Conservation (phyloP, 30 jellyfish, hydroid and myxozoan genomes). For the Aurelia aurita complex sp. Pacific region DNA sequence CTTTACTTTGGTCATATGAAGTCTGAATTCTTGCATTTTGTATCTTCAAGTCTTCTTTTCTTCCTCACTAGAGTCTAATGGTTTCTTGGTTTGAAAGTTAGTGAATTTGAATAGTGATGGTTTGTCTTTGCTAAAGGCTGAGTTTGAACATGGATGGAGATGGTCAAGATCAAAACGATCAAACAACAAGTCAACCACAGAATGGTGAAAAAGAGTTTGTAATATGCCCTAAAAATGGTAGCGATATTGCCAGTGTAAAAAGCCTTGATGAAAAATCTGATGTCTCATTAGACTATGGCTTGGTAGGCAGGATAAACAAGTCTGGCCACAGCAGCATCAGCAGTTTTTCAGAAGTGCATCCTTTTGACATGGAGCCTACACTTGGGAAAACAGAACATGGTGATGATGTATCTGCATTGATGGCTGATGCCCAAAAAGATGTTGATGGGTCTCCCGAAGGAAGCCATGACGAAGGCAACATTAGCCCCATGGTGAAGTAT, state of each 20-base stretch:
- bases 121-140: too few relatives aligned
- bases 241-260: slow-evolving; percentile 68
- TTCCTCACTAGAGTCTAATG: too few relatives aligned
- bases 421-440: slow-evolving; percentile 97
- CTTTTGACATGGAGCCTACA: slow-evolving; percentile 78
- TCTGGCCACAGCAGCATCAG: slow-evolving; percentile 81
- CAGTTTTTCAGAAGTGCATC: slow-evolving; percentile 76
- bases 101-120: too few relatives aligned
- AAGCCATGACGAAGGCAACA: not conserved
- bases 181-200: not conserved
- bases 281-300: slow-evolving; percentile 35
- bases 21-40: too few relatives aligned
- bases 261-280: slow-evolving; percentile 76
- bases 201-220: slow-evolving; percentile 51
- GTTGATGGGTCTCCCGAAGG: slow-evolving; percentile 18
- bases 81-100: too few relatives aligned
- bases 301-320: slow-evolving; percentile 42
- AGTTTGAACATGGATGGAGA: not conserved
- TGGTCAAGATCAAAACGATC: slow-evolving; percentile 7
- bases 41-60: too few relatives aligned
- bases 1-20: too few relatives aligned
- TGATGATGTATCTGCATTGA: slow-evolving; percentile 75
- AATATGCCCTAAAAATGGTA: slow-evolving; percentile 51
- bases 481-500: not conserved
- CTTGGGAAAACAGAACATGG: slow-evolving; percentile 78